Evolutionary conservation across 2,797 vertebrate species (phyloP), one percentile per base, ranked within the genome.

Genomic region (Amblyopsis hoosieri): DNA sequence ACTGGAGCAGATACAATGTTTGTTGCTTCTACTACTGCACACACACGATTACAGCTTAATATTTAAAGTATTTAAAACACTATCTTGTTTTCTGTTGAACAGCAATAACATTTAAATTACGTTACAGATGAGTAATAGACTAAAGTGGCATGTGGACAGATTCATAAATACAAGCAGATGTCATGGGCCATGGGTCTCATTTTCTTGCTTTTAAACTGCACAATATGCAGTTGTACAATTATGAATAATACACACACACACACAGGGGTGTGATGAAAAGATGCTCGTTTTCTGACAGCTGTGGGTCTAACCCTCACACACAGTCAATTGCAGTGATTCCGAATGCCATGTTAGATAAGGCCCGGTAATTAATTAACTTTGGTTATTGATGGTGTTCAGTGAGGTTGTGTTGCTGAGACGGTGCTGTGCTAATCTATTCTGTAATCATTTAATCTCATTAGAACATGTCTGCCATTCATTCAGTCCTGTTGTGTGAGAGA

Each of bases 381-480:
- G 66, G 64, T 64, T 78, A 84, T 75, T 71, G 76, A 81, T 71
- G 54, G 23, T 63, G 63, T 74, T 67, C 85, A 72, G 76, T 79
- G 69, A 78, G 72, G 67, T 66, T 1, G 0, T 45, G 61, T 49
- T 54, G 72, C 50, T 54, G 64, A 62, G 76, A 57, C 66, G 73
- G 59, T 60, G 69, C 71, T 33, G 54, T 10, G 60, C 54, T 82
- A 77, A 89, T 78, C 72, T 75, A 51, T 71, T 45, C 71, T 57
- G 45, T 81, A 80, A 82, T 85, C 73, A 68, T 62, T 29, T 76
- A 74, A 80, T 84, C 76, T 77, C 71, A 83, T 84, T 74, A 74
- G 69, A 74, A 54, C 61, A 72, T 59, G 69, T 61, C 54, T 48
- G 50, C 57, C 8, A 12, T 66, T 80, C 8, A 12, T 66, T 80